Evolutionary conservation across 2,113 vertebrate genomes (phyloP).

Genomic region (Chascanopsetta lugubris): DNA sequence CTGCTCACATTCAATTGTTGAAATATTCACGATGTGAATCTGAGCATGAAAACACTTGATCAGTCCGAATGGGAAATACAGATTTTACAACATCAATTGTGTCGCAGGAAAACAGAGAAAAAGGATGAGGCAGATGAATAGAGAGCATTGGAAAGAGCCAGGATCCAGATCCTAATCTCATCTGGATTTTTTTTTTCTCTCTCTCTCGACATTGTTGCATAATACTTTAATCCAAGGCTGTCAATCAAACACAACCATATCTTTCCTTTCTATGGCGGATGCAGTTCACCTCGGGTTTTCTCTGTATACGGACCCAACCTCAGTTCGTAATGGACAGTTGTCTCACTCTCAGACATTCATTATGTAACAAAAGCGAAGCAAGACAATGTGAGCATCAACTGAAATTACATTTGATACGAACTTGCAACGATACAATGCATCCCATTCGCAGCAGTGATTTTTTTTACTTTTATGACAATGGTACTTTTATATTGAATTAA

Average conservation of each 20-base stretch:
- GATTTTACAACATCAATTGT: constrained; percentile 11
- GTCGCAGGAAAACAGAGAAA: constrained; percentile 22
- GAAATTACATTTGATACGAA: too few relatives aligned
- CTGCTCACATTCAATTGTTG: background rate
- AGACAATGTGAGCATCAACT: background rate
- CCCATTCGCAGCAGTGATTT: background rate
- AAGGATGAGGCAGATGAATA: constrained; percentile 38
- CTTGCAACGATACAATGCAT: background rate
- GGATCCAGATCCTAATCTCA: constrained; percentile 74
- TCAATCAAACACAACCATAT: constrained; percentile 65
- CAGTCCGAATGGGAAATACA: background rate
- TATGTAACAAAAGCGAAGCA: constrained; percentile 2
- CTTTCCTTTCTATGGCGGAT: constrained; percentile 22
- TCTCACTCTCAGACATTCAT: constrained; percentile 15
- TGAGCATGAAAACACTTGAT: background rate
- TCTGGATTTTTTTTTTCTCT: constrained; percentile 71
- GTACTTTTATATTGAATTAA: background rate
- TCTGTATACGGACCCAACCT: constrained; percentile 26
- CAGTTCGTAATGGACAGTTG: constrained; percentile 14
- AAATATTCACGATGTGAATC: constrained; percentile 14
- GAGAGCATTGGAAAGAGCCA: constrained; percentile 44
- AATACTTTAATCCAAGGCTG: constrained; percentile 70
- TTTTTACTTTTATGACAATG: background rate
- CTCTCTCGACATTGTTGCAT: constrained; percentile 71
- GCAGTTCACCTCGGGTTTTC: constrained; percentile 8